Evolutionary conservation across 2,113 vertebrate species (phyloP), one percentile per base, ranked within the genome.

Genomic region (Condylura cristata): DNA sequence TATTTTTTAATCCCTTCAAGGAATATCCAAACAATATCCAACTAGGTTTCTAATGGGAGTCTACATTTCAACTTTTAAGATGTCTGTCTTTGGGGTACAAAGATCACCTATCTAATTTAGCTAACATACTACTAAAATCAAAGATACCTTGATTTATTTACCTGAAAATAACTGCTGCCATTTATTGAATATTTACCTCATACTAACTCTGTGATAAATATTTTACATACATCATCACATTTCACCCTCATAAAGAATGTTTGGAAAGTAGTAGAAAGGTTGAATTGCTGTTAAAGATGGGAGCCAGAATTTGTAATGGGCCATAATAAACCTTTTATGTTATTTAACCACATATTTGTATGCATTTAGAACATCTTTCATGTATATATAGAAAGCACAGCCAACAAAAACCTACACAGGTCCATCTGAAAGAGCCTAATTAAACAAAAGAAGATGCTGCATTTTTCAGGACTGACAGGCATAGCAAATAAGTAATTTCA

Each of bases 1-100:
- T 78, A 75, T 46, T 95, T 84, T 93, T 96, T 83, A 90, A 53
- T 3, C 39, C 75, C 91, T 97, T 94, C 75, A 86, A 95, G 75
- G 86, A 94, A 95, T 95, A 95, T 76, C 8, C 83, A 91, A 94
- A 93, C 34, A 96, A 83, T 89, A 95, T 96, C 83, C 83, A 6
- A 85, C 32, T 95, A 76, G 44, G 41, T 94, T 94, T 95, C 91
- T 87, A 96, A 96, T 93, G 81, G 80, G 79, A 91, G 46, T 74
- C 83, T 63, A 91, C 46, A 79, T 92, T 94, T 94, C 61, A 86
- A 91, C 26, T 83, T 96, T 90, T 86, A 88, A 82, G 96, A 89
- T 91, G 61, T 76, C 58, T 91, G 53, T 90, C 79, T 97, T 89
- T 56, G 93, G 94, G 96, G 96, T 65, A 12, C 24, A 75, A 94